Evolutionary conservation across 1,140 invertebrate species (phyloP), one percentile per base, ranked within the genome.

Genomic region (Eupeodes corollae): DNA sequence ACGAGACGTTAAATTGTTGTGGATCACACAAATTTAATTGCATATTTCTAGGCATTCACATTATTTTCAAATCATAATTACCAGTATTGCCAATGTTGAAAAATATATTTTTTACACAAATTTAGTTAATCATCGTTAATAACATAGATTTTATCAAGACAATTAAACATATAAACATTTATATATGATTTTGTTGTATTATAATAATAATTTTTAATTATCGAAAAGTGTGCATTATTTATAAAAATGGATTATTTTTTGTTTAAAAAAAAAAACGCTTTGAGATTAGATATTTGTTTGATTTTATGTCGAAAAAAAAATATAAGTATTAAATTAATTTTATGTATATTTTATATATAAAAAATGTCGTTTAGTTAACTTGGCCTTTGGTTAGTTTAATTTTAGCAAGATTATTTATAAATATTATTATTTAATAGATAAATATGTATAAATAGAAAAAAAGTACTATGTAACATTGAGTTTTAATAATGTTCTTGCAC

Each of bases 311-410:
- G 51, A 55, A 50, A 51, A 48, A 42, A 51, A 30, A 51, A 38
- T 50, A 61, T 49, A 49, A 30, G 43, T 46, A 50, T 41, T 47
- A 49, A 44, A 57, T 52, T 56, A 47, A 40, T n/a, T 53, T 47
- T 21, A 49, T 47, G 45, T 51, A 34, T 48, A 52, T 45, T 40
- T 48, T 55, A 56, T 56, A 46, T 55, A 55, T 47, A 52, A 37
- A 55, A 49, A 55, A 40, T 55, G 47, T 52, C 49, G 51, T 52
- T 54, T 67, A 58, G 63, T 67, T 67, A 67, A 67, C 63, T 67
- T 67, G 63, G 63, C 63, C 63, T 67, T 67, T 67, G 59, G 63
- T 67, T 67, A 67, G 63, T 67, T 66, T 52, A 60, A 63, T 59
- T 14, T 62, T 63, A 63, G 61, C 56, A 59, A 58, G 57, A 59